A percentile compares a stretch with the other conserved stretches of the same genome.
Evolutionary conservation across 2,113 vertebrate species (phyloP).

Genomic region (Gallinago jamesoni): DNA sequence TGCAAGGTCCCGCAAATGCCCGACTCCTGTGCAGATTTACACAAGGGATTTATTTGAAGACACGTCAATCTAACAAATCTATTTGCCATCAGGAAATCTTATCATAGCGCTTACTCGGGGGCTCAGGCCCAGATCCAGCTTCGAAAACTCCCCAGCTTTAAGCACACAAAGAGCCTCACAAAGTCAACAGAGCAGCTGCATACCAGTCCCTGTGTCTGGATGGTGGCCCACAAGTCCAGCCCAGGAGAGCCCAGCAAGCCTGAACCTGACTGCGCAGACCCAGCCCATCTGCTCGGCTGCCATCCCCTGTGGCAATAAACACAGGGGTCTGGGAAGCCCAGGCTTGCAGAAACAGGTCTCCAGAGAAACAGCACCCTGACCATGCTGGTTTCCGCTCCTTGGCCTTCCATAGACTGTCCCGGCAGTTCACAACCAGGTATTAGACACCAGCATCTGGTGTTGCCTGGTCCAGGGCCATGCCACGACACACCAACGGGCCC

Average conservation of each 20-base stretch:
- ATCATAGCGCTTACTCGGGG: not conserved
- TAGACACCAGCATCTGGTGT: rapidly evolving
- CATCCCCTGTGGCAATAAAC: constrained; percentile 24
- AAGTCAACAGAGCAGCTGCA: not conserved
- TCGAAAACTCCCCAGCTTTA: not conserved
- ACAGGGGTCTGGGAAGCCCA: not conserved
- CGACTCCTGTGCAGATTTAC: not conserved
- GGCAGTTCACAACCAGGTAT: not conserved
- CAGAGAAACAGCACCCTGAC: not conserved
- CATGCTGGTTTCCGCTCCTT: not conserved
- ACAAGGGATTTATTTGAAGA: not conserved
- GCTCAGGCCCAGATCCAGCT: not conserved
- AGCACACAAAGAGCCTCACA: not conserved
- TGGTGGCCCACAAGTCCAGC: not conserved
- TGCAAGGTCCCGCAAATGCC: not conserved
- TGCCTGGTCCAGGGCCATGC: not conserved
- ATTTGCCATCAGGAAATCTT: not conserved
- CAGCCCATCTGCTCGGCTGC: constrained; percentile 17
- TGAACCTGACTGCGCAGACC: not conserved
- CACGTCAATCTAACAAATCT: not conserved
- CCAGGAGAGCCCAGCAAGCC: constrained; percentile 40
- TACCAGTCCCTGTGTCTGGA: not conserved
- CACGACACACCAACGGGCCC: rapidly evolving
- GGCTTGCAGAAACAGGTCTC: constrained; percentile 44
- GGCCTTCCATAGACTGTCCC: rapidly evolving